Conservation (phyloP, 2,888 invertebrate genomes). For the Yponomeuta evonymella region DNA sequence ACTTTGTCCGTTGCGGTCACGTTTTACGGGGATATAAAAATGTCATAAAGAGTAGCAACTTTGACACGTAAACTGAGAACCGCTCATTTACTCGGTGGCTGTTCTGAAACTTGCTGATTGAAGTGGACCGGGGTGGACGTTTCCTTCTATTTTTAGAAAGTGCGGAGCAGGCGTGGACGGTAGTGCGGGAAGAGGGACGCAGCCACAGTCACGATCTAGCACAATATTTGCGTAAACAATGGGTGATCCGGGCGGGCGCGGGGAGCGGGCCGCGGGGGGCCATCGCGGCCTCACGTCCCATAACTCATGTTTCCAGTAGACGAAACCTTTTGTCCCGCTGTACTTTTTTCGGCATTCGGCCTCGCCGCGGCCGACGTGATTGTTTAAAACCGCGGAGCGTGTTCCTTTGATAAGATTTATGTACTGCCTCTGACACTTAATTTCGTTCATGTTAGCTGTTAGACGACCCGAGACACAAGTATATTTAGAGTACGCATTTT, state of each 20-base stretch:
- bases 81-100: background rate
- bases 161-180: background rate
- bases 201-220: background rate
- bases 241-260: background rate
- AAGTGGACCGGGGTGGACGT: background rate
- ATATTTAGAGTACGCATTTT: conserved; percentile 17
- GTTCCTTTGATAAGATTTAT: conserved; percentile 62
- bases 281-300: conserved; percentile 30
- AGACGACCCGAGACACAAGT: conserved; percentile 35
- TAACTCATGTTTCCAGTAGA: conserved; percentile 50
- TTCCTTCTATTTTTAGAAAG: background rate
- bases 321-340: conserved; percentile 46
- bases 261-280: conserved; percentile 22
- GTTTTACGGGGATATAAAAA: conserved; percentile 1
- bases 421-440: conserved; percentile 65
- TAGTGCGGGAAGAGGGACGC: background rate
- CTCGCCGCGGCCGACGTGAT: conserved; percentile 37
- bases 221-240: conserved; percentile 10
- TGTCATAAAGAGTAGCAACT: background rate
- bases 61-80: background rate
- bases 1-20: background rate
- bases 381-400: conserved; percentile 63
- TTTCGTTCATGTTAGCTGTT: conserved; percentile 53
- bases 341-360: conserved; percentile 40
- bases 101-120: background rate